Conservation (phyloP, 2,113 vertebrate genomes). For the Ginglymostoma cirratum region DNA sequence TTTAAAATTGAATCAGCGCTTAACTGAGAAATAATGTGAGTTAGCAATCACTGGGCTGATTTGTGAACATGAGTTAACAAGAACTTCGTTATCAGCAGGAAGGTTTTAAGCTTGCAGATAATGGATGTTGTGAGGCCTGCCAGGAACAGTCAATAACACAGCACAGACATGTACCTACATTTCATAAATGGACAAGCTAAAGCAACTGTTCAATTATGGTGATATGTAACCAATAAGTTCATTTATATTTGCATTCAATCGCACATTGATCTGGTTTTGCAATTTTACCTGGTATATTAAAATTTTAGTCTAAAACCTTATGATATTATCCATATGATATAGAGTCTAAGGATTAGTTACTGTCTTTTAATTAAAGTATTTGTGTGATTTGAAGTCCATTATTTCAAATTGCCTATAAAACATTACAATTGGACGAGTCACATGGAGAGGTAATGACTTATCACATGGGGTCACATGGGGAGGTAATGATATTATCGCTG, state of each 20-base stretch:
- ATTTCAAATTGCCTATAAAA: slow-evolving; percentile 24
- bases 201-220: neutral
- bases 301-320: neutral
- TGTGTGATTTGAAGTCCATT: neutral
- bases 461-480: neutral
- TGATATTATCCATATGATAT: neutral
- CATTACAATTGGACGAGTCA: slow-evolving; percentile 20
- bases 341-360: slow-evolving; percentile 4
- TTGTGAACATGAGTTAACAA: neutral
- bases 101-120: neutral
- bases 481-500: too few species aligned
- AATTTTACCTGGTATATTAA: neutral
- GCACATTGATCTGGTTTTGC: neutral
- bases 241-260: neutral
- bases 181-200: neutral
- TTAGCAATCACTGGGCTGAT: neutral
- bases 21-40: neutral
- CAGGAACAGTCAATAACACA: neutral
- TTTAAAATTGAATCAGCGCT: neutral
- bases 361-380: neutral
- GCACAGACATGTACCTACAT: neutral
- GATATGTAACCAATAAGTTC: neutral
- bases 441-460: too few species aligned
- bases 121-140: neutral
- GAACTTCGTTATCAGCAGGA: neutral